Evolutionary conservation across 2,113 vertebrate species (phyloP), one percentile per base, ranked within the genome.

Genomic region (Marmota monax): DNA sequence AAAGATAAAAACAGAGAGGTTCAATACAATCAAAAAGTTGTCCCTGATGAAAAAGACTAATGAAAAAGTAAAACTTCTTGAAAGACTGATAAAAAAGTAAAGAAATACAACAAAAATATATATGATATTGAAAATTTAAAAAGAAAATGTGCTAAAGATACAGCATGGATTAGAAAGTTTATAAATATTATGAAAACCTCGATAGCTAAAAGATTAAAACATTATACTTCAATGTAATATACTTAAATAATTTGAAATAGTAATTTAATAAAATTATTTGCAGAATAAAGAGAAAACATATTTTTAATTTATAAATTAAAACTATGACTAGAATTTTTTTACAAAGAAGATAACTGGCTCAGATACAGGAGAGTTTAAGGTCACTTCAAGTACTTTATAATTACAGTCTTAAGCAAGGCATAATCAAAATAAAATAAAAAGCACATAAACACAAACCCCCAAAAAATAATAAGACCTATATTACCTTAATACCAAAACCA

Each of bases 361-460:
- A 87, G 1, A 67, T 90, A 87, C 11, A 92, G 82, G 20, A 63
- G 25, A 79, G 6, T n/a, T 96, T 45, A 90, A 83, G 10, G 0
- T 74, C 34, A 67, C 16, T 63, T 73, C 22, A 65, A 72, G 22
- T 69, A 77, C 67, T 51, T 85, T 82, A 45, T 72, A 61, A 67
- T 70, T 85, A 65, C 0, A 76, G 12, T 48, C 7, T 77, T 67
- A 86, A 93, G 20, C 13, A 95, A 69, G 4, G 39, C 34, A 91
- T 74, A 96, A 90, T 48, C 29, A 95, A n/a, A 93, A 77, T 45
- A 77, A 27, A 87, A 89, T 85, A 70, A 70, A 70, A n/a, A 78
- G 1, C 32, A 8, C 39, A 22, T 1, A 8, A 10, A n/a, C 58
- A 2, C 20, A 79, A 23, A 9, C 5, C n/a, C n/a, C n/a, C n/a